Base-by-base conservation (phyloP, 1,140 invertebrate genomes). In the Drusus annulatus region DNA sequence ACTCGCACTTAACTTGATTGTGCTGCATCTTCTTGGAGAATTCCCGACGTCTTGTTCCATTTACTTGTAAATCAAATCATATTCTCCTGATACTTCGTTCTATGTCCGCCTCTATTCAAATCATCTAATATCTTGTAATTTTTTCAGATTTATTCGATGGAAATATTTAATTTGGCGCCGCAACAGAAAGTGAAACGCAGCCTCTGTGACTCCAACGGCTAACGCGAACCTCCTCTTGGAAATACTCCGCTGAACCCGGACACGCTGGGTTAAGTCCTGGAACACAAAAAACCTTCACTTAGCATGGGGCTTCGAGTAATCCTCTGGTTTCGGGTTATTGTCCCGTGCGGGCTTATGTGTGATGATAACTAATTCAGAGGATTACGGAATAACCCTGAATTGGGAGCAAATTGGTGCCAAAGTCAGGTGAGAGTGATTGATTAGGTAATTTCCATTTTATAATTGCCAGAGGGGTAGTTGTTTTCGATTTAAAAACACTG, bases 281-380 rank as follows among this genome's bases (percentile, higher is more conserved):
- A 8, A 51, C 45, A 71, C 68, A 71, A 71, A 71, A 68, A 71
- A 71, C 19, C 45, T 71, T 71, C 68, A 71, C 68, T 71, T 71
- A 71, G 68, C 68, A 17, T 16, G 19, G 63, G 63, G 68, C 19
- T 71, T 19, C 45, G 45, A 28, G 68, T 71, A 71, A 71, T 71
- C 68, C 68, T 25, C 68, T 51, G 68, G 68, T 71, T 71, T 71
- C 3, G 50, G 68, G 68, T 52, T 71, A 71, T 71, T 71, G 45
- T 71, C 45, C 68, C 68, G 68, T 17, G 63, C 36, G 65, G 68
- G 68, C 68, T 71, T 71, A 71, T 71, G 68, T 51, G 68, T 28
- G 68, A 52, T 71, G 51, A 71, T 71, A 71, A 71, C 68, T 71
- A 71, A 71, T 71, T 52, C 19, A 50, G 31, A 23, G 68, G 68